These are phyloP conservation scores for Hapalemur alaotrensis DNA, from an alignment of 2,797 vertebrate genomes.

Conservation along the genomic window DNA sequence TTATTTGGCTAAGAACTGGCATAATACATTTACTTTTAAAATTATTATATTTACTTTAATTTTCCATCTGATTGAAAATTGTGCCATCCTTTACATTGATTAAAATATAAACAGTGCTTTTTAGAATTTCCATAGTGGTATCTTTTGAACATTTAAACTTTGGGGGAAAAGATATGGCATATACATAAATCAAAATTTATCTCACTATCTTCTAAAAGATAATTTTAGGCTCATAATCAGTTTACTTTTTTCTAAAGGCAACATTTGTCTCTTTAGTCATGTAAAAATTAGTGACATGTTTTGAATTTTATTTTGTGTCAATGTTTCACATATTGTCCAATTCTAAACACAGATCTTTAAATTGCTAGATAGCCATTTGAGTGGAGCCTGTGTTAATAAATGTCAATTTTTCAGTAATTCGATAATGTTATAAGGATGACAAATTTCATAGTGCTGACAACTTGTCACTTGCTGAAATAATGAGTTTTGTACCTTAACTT, in stretches of 20 bases:
- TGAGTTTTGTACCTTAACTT: background rate
- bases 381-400: background rate
- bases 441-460: slow-evolving; percentile 44
- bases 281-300: background rate
- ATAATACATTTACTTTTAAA: background rate
- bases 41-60: slow-evolving; percentile 10
- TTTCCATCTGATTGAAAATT: slow-evolving; percentile 13
- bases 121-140: background rate
- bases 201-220: background rate
- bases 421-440: slow-evolving; percentile 20
- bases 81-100: background rate
- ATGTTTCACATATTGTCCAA: slow-evolving; percentile 10
- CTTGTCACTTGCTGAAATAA: background rate
- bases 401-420: slow-evolving; percentile 28
- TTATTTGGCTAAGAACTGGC: background rate
- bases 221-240: background rate
- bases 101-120: background rate
- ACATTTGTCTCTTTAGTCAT: background rate
- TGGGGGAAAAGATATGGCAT: background rate
- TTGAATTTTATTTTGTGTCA: slow-evolving; percentile 1
- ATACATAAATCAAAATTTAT: background rate
- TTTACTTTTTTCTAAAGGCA: slow-evolving; percentile 22
- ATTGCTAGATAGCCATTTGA: background rate
- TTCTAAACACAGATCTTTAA: slow-evolving; percentile 18
- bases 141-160: background rate